Conservation (phyloP, 2,797 vertebrate genomes). For the Pagetopsis macropterus region DNA sequence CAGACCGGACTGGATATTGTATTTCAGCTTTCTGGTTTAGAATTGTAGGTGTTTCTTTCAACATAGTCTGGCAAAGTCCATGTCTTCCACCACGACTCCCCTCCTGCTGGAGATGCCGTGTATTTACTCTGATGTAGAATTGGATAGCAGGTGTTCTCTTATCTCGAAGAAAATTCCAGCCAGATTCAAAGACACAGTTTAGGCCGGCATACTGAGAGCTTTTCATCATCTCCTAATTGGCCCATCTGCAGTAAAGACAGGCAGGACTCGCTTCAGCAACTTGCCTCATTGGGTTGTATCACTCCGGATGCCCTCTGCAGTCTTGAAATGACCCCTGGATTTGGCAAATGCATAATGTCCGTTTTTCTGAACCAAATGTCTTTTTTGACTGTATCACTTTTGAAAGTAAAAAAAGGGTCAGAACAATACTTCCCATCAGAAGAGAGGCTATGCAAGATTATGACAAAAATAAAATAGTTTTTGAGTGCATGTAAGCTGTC, state of each 20-base stretch:
- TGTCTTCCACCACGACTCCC: constrained; percentile 16
- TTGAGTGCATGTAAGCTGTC: constrained; percentile 10
- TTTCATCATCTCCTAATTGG: constrained; percentile 83
- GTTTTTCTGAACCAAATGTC: constrained; percentile 26
- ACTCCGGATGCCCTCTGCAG: constrained; percentile 62
- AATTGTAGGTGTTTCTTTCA: constrained; percentile 21
- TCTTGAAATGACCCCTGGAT: constrained; percentile 64
- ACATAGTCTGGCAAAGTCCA: constrained; percentile 30
- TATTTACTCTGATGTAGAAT: constrained; percentile 65
- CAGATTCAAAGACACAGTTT: constrained; percentile 67
- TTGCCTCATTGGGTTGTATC: constrained; percentile 67
- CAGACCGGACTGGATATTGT: constrained; percentile 70
- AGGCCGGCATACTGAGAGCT: constrained; percentile 60
- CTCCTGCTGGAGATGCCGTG: constrained; percentile 31
- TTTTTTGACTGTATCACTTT: constrained; percentile 28
- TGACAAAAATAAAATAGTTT: constrained; percentile 14
- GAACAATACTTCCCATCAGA: constrained; percentile 16
- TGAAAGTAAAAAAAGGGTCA: neutral
- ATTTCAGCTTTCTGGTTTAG: constrained; percentile 46
- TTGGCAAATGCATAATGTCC: constrained; percentile 47
- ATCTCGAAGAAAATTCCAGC: constrained; percentile 60
- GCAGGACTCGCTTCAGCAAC: constrained; percentile 69
- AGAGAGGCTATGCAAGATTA: constrained; percentile 2
- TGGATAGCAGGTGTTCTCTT: constrained; percentile 75
- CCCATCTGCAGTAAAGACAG: constrained; percentile 80